Conservation (phyloP, 1,140 invertebrate genomes). For the Ruditapes philippinarum region DNA sequence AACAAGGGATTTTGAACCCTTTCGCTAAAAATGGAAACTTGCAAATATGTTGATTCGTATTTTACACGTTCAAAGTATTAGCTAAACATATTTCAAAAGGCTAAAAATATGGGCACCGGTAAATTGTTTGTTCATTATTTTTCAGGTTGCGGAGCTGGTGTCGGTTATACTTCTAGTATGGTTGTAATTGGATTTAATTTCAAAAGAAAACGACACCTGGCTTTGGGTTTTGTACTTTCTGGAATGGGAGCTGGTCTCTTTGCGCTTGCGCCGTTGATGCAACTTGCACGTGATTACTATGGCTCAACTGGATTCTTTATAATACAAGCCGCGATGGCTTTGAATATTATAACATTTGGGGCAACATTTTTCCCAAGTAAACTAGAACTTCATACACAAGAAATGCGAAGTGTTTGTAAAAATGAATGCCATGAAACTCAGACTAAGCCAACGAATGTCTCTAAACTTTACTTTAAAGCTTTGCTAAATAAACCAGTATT, state of each 20-base stretch:
- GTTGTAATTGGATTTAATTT: conserved; percentile 60
- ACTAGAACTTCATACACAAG: conserved; percentile 42
- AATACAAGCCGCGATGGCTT: conserved; percentile 13
- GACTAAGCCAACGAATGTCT: neutral
- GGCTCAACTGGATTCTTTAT: conserved; percentile 46
- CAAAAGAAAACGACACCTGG: conserved; percentile 16
- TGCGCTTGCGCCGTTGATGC: conserved; percentile 11
- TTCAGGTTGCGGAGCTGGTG: conserved; percentile 27
- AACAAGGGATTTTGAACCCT: too few species aligned
- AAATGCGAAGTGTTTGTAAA: neutral
- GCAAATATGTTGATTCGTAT: too few species aligned
- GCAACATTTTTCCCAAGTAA: conserved; percentile 30
- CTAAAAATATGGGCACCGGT: too few species aligned
- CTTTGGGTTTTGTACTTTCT: conserved; percentile 25
- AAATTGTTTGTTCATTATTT: too few species aligned
- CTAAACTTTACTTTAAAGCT: neutral
- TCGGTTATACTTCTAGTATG: conserved; percentile 45
- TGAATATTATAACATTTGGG: conserved; percentile 40
- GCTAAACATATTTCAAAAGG: too few species aligned
- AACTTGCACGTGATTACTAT: conserved; percentile 12
- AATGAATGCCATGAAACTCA: neutral
- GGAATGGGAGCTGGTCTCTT: conserved; percentile 40
- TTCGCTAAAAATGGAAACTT: too few species aligned
- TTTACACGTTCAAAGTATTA: too few species aligned
- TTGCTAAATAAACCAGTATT: conserved; percentile 7